A percentile compares a stretch with the other conserved stretches of the same genome.
Evolutionary conservation across 1,140 invertebrate species (phyloP).

Genomic region (Aphelenchoides fujianensis): DNA sequence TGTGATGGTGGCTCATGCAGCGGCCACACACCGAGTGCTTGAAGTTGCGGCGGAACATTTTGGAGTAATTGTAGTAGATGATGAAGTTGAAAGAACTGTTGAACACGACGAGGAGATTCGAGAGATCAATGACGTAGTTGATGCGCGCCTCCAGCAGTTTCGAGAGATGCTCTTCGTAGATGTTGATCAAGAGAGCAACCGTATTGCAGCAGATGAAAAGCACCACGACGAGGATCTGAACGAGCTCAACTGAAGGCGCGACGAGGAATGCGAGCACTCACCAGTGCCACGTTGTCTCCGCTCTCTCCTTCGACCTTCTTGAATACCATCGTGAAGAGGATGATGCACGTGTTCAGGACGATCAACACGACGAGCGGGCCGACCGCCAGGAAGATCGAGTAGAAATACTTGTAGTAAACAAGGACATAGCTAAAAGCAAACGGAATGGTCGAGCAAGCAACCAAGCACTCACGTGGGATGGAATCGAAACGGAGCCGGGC

Average conservation of each 20-base stretch:
- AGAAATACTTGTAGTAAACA: slow-evolving; percentile 61
- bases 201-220: slow-evolving; percentile 60
- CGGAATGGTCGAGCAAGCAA: slow-evolving; percentile 2
- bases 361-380: slow-evolving; percentile 55
- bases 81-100: slow-evolving; percentile 58
- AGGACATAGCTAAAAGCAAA: slow-evolving; percentile 52
- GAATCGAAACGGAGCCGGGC: slow-evolving; percentile 56
- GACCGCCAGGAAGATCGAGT: slow-evolving; percentile 57
- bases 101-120: slow-evolving; percentile 60
- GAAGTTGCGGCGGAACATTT: slow-evolving; percentile 42
- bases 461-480: slow-evolving; percentile 36
- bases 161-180: slow-evolving; percentile 52
- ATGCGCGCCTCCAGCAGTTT: slow-evolving; percentile 42
- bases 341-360: slow-evolving; percentile 55
- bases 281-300: slow-evolving; percentile 57
- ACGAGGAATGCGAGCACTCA: slow-evolving; percentile 27
- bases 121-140: slow-evolving; percentile 60
- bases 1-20: not conserved
- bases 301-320: slow-evolving; percentile 28
- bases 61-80: slow-evolving; percentile 50
- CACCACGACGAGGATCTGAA: slow-evolving; percentile 60
- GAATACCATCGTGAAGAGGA: slow-evolving; percentile 46
- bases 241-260: slow-evolving; percentile 7
- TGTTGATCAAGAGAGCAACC: slow-evolving; percentile 55
- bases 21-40: slow-evolving; percentile 33